Conservation (phyloP, 2,888 invertebrate species). For the Netelia fuscicornis region DNA sequence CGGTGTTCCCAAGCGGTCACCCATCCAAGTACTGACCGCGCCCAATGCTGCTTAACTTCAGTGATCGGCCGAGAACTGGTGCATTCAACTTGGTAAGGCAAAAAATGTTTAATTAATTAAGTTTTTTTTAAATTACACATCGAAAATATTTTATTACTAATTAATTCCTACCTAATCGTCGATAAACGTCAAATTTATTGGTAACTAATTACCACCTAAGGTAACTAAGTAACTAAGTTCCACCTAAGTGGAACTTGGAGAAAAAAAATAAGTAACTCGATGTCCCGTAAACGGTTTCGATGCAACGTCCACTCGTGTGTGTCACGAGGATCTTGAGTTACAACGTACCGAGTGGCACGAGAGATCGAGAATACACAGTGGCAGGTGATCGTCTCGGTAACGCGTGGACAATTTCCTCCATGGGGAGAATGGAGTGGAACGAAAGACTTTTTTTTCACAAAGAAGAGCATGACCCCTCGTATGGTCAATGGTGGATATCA, state of each 20-base stretch:
- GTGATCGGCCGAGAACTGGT: no score
- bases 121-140: no score
- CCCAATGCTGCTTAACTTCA: no score
- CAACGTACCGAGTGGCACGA: conserved; percentile 42
- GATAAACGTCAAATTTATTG: no score
- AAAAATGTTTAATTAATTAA: no score
- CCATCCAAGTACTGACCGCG: no score
- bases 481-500: conserved; percentile 30
- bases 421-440: conserved; percentile 42
- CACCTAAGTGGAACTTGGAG: background rate
- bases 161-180: no score
- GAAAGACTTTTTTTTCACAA: conserved; percentile 6
- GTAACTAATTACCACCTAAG: no score
- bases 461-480: conserved; percentile 21
- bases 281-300: conserved; percentile 59
- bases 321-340: conserved; percentile 59
- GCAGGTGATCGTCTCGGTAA: conserved; percentile 69
- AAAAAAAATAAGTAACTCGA: background rate
- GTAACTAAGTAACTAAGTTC: no score
- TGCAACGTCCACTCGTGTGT: conserved; percentile 34
- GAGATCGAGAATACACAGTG: conserved; percentile 35
- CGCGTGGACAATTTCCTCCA: conserved; percentile 65
- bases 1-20: no score
- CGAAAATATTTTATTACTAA: no score
- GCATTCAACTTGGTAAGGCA: no score